phyloP scores from a whole-genome alignment of 2,113 vertebrate species.

The Saguinus imperator region DNA sequence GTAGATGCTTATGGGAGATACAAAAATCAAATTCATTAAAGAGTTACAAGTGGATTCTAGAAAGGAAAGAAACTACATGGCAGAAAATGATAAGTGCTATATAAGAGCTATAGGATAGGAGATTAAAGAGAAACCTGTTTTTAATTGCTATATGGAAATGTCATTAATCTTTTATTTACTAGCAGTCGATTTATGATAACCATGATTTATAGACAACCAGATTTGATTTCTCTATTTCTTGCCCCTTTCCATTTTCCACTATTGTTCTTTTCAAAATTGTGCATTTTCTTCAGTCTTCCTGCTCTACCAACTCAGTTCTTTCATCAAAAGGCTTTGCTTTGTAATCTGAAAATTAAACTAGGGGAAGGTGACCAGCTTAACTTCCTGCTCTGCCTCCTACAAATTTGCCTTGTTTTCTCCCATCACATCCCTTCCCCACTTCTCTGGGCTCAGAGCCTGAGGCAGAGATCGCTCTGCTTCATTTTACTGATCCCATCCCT shows the following conservation, averaged over 20 bases:
- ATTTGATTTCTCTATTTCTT: background rate
- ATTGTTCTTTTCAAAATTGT: background rate
- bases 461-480: background rate
- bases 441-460: background rate
- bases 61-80: constrained; percentile 17
- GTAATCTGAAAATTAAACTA: background rate
- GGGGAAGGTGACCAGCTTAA: background rate
- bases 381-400: background rate
- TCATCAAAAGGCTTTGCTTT: background rate
- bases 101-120: background rate
- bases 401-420: background rate
- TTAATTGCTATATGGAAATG: background rate
- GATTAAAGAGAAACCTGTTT: background rate
- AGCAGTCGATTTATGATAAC: background rate
- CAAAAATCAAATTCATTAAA: background rate
- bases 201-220: background rate
- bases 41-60: constrained; percentile 34
- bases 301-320: background rate
- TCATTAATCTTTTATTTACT: background rate
- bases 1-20: background rate
- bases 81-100: background rate
- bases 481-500: background rate
- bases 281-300: background rate
- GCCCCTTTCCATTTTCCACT: background rate
- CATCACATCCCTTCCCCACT: no score